Evolutionary conservation across 2,113 vertebrate genomes (phyloP).

Genomic region (Austrofundulus limnaeus): DNA sequence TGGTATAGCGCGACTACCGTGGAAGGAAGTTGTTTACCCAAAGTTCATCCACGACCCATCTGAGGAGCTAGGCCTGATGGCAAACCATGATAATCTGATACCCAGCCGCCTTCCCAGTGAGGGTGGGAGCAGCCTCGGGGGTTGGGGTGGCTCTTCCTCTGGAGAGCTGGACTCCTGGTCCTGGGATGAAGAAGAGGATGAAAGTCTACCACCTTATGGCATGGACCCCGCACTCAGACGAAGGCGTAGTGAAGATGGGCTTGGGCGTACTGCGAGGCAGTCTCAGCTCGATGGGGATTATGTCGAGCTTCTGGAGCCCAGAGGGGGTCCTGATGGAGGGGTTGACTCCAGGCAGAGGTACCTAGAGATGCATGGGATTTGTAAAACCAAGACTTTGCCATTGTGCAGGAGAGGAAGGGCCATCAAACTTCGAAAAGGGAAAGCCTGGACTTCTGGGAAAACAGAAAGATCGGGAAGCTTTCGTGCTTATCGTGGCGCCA

Average conservation of each 20-base stretch:
- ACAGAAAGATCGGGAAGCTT: conserved; percentile 63
- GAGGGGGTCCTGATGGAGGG: conserved; percentile 78
- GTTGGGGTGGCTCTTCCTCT: conserved; percentile 75
- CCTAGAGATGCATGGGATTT: conserved; percentile 80
- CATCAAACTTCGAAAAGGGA: conserved; percentile 80
- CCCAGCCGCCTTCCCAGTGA: conserved; percentile 57
- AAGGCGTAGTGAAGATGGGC: conserved; percentile 68
- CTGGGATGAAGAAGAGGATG: conserved; percentile 80
- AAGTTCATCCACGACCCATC: conserved; percentile 84
- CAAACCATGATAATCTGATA: conserved; percentile 29
- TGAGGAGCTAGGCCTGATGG: conserved; percentile 56
- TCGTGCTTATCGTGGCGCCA: conserved; percentile 46
- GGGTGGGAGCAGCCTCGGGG: conserved; percentile 60
- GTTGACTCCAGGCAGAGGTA: conserved; percentile 74
- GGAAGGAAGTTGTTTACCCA: conserved; percentile 89
- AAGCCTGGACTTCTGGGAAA: conserved; percentile 81
- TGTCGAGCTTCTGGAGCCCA: conserved; percentile 83
- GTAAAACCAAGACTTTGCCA: conserved; percentile 84
- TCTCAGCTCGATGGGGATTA: conserved; percentile 79
- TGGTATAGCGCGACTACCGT: conserved; percentile 85
- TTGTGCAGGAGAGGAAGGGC: conserved; percentile 80
- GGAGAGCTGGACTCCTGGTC: conserved; percentile 79
- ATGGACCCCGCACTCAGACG: conserved; percentile 49
- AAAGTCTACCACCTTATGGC: conserved; percentile 53
- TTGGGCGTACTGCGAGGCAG: conserved; percentile 58